Conservation (phyloP, 2,888 invertebrate species). For the Acleris laterana region DNA sequence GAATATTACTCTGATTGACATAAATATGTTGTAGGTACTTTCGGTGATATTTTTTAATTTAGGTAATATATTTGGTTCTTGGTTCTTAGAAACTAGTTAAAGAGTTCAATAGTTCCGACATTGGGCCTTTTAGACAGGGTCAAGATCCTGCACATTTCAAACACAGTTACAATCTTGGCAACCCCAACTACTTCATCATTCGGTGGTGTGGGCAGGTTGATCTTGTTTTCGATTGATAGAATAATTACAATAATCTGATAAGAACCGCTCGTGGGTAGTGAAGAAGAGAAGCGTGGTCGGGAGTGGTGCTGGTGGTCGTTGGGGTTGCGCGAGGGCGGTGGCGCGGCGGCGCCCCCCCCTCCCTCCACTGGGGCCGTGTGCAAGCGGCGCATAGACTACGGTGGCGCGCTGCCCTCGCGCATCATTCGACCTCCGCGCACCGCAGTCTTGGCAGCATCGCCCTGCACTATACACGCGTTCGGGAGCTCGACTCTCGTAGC, state of each 20-base stretch:
- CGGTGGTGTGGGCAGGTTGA: conserved; percentile 30
- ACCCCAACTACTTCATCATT: conserved; percentile 24
- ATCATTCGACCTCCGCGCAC: conserved; percentile 83
- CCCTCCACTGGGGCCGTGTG: conserved; percentile 84
- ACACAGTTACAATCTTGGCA: conserved; percentile 30
- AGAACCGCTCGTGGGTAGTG: conserved; percentile 11
- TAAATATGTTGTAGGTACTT: no score
- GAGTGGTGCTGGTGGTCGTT: conserved; percentile 42
- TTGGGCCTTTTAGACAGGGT: background rate
- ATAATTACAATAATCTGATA: conserved; percentile 24
- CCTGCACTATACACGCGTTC: conserved; percentile 80
- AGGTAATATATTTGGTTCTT: no score
- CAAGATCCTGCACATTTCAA: conserved; percentile 21
- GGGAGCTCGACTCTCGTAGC: conserved; percentile 81
- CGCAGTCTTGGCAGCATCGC: conserved; percentile 79
- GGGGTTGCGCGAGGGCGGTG: conserved; percentile 47
- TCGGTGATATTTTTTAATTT: no score
- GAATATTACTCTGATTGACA: no score
- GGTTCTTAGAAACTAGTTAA: no score
- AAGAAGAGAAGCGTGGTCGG: conserved; percentile 11
- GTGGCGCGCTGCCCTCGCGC: conserved; percentile 75
- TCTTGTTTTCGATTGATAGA: conserved; percentile 34
- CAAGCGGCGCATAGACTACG: conserved; percentile 81
- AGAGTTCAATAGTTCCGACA: no score
- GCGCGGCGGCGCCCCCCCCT: conserved; percentile 61